Conservation (phyloP, 2,113 vertebrate species). For the Aleadryas rufinucha region DNA sequence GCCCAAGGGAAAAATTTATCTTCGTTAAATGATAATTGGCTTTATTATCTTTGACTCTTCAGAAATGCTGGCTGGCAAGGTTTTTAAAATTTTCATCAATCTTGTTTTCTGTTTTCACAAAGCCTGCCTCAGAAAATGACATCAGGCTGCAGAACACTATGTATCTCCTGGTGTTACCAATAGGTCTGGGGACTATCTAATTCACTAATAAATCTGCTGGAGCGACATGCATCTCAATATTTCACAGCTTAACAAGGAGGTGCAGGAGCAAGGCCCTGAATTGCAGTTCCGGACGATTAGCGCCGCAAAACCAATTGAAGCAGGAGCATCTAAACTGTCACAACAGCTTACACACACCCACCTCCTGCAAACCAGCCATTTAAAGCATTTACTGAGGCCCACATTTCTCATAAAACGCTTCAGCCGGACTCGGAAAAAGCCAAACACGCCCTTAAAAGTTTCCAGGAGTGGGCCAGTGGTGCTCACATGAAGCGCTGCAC, state of each 20-base stretch:
- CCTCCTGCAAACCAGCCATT: neutral
- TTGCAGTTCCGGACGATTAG: neutral
- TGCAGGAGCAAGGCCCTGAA: neutral
- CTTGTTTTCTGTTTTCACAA: constrained; percentile 54
- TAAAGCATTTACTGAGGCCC: neutral
- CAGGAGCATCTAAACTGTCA: constrained; percentile 9
- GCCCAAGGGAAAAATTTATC: constrained; percentile 44
- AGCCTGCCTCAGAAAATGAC: neutral
- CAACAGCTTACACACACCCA: neutral
- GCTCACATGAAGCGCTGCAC: fast-evolving
- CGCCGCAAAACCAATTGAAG: neutral
- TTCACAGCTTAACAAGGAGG: neutral
- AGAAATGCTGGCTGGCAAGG: constrained; percentile 60
- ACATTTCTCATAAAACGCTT: neutral
- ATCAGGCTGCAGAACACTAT: neutral
- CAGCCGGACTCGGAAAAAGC: neutral
- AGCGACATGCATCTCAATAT: neutral
- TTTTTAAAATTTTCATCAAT: constrained; percentile 58
- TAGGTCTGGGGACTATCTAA: constrained; percentile 16
- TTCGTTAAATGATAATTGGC: constrained; percentile 64
- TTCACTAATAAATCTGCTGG: constrained; percentile 20
- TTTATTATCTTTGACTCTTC: constrained; percentile 63
- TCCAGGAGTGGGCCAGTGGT: fast-evolving
- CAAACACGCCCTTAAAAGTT: neutral
- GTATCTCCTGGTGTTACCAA: neutral